Percentiles rank a stretch among this genome's conserved stretches.
These are phyloP conservation scores for Ectemnius continuus DNA, from an alignment of 2,888 invertebrate genomes.

Conservation along the genomic window DNA sequence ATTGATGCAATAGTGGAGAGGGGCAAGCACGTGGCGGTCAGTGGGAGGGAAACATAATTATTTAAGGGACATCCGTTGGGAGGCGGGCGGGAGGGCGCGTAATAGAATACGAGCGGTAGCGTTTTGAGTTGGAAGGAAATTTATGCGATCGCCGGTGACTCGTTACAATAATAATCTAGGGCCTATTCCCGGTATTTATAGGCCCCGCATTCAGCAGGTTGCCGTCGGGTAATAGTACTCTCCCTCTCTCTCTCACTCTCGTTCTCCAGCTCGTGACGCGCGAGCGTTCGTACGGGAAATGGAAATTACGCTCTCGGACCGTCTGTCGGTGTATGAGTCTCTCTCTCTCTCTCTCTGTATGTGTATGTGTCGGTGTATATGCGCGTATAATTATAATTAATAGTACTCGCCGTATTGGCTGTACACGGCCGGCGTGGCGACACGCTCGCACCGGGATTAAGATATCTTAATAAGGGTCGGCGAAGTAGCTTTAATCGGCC, in stretches of 20 bases:
- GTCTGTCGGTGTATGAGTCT: too few relatives aligned
- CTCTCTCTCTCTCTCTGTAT: too few relatives aligned
- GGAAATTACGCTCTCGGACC: constrained; percentile 1
- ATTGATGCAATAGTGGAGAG: neutral
- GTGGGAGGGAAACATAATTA: constrained; percentile 1
- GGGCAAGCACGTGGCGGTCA: neutral
- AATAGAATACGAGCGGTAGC: neutral
- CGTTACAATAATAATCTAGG: constrained; percentile 8
- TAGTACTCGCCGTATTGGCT: neutral
- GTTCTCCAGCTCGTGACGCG: neutral
- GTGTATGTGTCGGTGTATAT: neutral
- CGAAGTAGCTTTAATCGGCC: constrained; percentile 3
- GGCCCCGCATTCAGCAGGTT: neutral
- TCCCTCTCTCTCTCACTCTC: constrained; percentile 13
- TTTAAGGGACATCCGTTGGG: constrained; percentile 1
- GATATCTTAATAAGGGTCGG: constrained; percentile 6
- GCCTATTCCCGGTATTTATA: constrained; percentile 2
- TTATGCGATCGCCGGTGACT: constrained; percentile 5
- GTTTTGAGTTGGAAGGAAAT: constrained; percentile 1
- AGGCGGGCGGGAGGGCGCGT: neutral
- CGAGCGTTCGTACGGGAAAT: neutral
- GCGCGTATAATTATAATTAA: constrained; percentile 2
- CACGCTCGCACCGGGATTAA: neutral
- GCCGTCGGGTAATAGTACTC: neutral
- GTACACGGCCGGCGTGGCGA: neutral